These are phyloP conservation scores for Coregonus sp. DNA, from an alignment of 2,797 vertebrate genomes.

Conservation along the genomic window DNA sequence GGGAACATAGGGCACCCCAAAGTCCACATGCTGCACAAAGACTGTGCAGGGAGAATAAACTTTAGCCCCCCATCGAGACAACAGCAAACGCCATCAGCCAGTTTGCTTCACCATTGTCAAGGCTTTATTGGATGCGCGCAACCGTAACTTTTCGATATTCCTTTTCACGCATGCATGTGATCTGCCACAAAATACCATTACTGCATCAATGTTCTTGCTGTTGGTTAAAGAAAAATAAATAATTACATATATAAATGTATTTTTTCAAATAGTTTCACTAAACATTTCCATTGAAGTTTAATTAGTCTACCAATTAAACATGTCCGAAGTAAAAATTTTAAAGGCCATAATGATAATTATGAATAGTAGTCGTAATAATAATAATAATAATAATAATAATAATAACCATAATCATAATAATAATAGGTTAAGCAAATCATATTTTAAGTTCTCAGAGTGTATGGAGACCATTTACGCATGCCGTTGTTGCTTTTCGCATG, in stretches of 20 bases:
- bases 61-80: slow-evolving; percentile 7
- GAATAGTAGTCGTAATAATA: slow-evolving; percentile 14
- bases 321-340: slow-evolving; percentile 8
- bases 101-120: neutral
- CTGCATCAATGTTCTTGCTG: slow-evolving; percentile 7
- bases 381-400: neutral
- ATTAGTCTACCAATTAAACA: slow-evolving; percentile 67
- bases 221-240: neutral
- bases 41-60: neutral
- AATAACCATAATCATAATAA: neutral
- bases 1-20: slow-evolving; percentile 57
- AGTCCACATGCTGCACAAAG: neutral
- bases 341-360: slow-evolving; percentile 27
- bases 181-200: neutral
- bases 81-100: neutral
- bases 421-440: neutral
- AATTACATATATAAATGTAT: slow-evolving; percentile 56
- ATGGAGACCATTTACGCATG: too few species aligned
- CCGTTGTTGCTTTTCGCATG: too few species aligned
- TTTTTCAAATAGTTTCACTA: slow-evolving; percentile 10
- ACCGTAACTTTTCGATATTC: neutral
- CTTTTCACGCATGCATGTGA: neutral
- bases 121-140: neutral
- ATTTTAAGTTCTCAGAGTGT: neutral
- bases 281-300: neutral